These are phyloP conservation scores for Drosophila bifasciata DNA, from an alignment of 1,140 invertebrate genomes.

Conservation along the genomic window DNA sequence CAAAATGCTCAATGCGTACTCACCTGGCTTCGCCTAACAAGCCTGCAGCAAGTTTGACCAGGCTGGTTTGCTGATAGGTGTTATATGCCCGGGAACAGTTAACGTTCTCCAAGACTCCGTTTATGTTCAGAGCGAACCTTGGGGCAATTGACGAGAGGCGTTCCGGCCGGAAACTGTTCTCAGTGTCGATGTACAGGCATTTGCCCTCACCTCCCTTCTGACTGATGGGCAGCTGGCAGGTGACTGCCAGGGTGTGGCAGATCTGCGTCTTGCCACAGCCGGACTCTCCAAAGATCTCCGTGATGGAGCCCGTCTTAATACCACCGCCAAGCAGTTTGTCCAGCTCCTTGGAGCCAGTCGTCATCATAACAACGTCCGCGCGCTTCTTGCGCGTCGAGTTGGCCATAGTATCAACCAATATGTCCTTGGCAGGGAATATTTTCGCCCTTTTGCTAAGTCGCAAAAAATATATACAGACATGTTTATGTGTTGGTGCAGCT, in stretches of 20 bases:
- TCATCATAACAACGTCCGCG: constrained; percentile 94
- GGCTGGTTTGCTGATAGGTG: constrained; percentile 97
- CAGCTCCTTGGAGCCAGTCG: constrained; percentile 97
- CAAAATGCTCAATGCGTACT: not conserved
- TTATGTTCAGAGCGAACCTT: constrained; percentile 93
- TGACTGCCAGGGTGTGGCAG: constrained; percentile 98
- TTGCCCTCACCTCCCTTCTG: constrained; percentile 99
- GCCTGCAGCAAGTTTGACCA: constrained; percentile 95
- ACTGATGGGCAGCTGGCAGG: constrained; percentile 98
- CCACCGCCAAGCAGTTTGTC: constrained; percentile 97
- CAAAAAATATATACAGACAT: too few relatives aligned
- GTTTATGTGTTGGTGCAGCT: not conserved
- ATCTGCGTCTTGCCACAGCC: constrained; percentile 99
- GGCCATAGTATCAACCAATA: constrained; percentile 97
- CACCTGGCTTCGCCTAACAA: constrained; percentile 98
- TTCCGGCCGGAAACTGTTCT: constrained; percentile 97
- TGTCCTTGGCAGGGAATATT: constrained; percentile 95
- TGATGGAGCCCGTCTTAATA: constrained; percentile 99
- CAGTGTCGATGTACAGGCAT: constrained; percentile 99
- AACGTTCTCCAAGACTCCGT: constrained; percentile 97
- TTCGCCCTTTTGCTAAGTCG: constrained; percentile 84
- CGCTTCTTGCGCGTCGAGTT: constrained; percentile 97
- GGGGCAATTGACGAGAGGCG: constrained; percentile 93
- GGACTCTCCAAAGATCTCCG: constrained; percentile 99
- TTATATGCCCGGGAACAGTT: constrained; percentile 98